phyloP scores from a whole-genome alignment of 2,797 vertebrate species.

The Sebastiscus tertius region DNA sequence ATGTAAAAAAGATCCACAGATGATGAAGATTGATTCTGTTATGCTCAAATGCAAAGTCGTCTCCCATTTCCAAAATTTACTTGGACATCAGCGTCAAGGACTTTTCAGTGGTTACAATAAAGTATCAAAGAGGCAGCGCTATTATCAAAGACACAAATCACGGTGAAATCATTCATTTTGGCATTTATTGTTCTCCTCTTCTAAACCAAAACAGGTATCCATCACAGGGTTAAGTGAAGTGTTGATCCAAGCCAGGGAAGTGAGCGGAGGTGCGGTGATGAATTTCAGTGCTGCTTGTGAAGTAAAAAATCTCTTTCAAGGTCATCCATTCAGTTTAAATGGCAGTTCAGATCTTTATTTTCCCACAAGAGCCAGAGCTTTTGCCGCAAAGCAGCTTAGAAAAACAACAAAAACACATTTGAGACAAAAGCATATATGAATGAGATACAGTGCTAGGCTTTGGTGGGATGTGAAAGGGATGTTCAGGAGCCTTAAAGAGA shows the following conservation, averaged over 20 bases:
- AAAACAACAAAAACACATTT: not conserved
- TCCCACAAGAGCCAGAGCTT: not conserved
- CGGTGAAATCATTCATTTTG: slow-evolving; percentile 34
- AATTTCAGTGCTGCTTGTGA: not conserved
- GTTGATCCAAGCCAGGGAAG: slow-evolving; percentile 12
- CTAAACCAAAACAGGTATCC: slow-evolving; percentile 9
- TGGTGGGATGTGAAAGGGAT: not conserved
- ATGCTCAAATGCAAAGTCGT: slow-evolving; percentile 52
- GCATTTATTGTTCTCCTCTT: slow-evolving; percentile 45
- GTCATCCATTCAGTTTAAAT: not conserved
- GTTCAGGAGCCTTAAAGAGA: not conserved
- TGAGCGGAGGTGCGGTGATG: not conserved
- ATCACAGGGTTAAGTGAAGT: slow-evolving; percentile 41
- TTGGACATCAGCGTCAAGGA: slow-evolving; percentile 55
- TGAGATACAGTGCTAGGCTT: not conserved
- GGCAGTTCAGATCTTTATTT: not conserved
- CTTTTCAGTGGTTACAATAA: slow-evolving; percentile 54
- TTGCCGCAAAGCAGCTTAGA: not conserved
- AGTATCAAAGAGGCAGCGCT: slow-evolving; percentile 29
- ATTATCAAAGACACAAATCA: slow-evolving; percentile 54
- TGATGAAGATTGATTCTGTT: slow-evolving; percentile 67
- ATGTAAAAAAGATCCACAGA: slow-evolving; percentile 41
- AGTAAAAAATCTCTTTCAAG: slow-evolving; percentile 1
- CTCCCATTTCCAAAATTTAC: slow-evolving; percentile 50
- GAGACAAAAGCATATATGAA: not conserved